Evolutionary conservation across 2,888 invertebrate genomes (phyloP).

Genomic region (Sphaerophoria rueppellii): DNA sequence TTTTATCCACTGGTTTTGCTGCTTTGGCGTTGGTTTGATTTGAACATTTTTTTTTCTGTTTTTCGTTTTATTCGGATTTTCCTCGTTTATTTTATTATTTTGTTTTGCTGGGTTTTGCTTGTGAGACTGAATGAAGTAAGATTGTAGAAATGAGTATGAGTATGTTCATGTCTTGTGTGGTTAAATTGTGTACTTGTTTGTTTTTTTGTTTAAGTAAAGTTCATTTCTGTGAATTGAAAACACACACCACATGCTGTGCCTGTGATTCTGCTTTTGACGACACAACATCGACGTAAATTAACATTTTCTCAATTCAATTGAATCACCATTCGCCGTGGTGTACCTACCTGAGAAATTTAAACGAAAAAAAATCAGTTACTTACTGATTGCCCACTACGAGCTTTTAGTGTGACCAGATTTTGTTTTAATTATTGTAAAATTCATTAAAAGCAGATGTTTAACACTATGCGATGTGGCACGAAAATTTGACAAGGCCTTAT

Average conservation of each 20-base stretch:
- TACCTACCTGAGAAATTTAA: neutral
- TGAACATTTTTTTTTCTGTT: slow-evolving; percentile 29
- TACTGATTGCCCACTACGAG: neutral
- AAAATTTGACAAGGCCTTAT: too few species aligned
- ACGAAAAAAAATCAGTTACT: neutral
- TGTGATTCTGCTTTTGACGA: slow-evolving; percentile 28
- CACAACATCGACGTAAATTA: slow-evolving; percentile 46
- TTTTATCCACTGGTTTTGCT: slow-evolving; percentile 35
- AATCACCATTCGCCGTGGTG: slow-evolving; percentile 54
- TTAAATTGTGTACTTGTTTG: neutral
- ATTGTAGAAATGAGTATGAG: slow-evolving; percentile 3
- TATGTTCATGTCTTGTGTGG: neutral
- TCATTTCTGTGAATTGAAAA: slow-evolving; percentile 37
- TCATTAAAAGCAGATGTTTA: too few species aligned
- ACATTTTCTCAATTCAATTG: slow-evolving; percentile 68
- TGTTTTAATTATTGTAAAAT: too few species aligned
- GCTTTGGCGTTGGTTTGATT: slow-evolving; percentile 44
- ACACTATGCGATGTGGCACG: too few species aligned
- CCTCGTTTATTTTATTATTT: slow-evolving; percentile 15
- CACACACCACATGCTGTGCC: slow-evolving; percentile 29
- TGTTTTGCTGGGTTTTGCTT: neutral
- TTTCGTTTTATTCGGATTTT: slow-evolving; percentile 45
- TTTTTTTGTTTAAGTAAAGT: neutral
- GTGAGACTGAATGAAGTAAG: slow-evolving; percentile 15
- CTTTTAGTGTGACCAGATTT: slow-evolving; percentile 17